These are phyloP conservation scores for Cataglyphis albicans DNA, from an alignment of 2,888 invertebrate species.

Conservation along the genomic window DNA sequence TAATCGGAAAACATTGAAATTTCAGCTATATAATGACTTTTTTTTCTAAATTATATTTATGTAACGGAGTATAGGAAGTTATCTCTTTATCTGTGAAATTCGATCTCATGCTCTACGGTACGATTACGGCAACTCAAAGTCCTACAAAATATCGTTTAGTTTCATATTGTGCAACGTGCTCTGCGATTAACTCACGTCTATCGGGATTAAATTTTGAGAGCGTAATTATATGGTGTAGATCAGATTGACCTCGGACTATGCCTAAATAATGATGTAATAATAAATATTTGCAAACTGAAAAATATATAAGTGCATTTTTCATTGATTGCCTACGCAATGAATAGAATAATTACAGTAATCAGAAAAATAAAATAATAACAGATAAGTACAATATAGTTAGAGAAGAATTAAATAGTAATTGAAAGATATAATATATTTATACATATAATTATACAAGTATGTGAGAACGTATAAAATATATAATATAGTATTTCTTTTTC, in stretches of 20 bases:
- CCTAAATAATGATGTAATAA: conserved; percentile 10
- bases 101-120: neutral
- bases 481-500: neutral
- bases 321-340: neutral
- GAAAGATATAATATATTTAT: neutral
- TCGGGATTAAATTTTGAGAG: conserved; percentile 24
- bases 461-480: neutral
- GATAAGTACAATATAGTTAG: neutral
- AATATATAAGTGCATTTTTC: neutral
- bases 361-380: no score
- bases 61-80: neutral
- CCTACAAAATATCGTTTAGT: conserved; percentile 1
- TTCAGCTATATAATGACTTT: conserved; percentile 27
- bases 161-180: neutral
- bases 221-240: neutral
- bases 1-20: conserved; percentile 33
- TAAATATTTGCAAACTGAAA: neutral
- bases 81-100: conserved; percentile 12
- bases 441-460: neutral
- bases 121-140: neutral
- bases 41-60: conserved; percentile 34
- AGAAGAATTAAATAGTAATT: neutral
- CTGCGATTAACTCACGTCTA: neutral
- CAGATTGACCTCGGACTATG: neutral
- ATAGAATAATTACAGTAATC: neutral